phyloP scores from a whole-genome alignment of 2,888 invertebrate species.

The Pristionchus japonicus region DNA sequence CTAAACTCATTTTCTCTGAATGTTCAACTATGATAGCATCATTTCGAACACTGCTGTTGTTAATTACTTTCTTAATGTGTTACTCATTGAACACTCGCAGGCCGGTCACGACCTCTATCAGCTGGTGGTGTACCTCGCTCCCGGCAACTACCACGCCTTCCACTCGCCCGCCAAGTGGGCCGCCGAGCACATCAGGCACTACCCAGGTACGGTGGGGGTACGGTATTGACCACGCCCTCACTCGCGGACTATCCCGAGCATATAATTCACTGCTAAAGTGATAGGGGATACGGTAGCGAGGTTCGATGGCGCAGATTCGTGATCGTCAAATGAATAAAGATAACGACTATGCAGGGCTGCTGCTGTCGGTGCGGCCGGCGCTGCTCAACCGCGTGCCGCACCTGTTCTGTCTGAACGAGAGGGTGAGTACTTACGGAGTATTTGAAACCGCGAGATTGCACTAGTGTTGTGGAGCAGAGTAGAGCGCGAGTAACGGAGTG shows the following conservation, averaged over 20 bases:
- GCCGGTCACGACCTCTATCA: conserved; percentile 83
- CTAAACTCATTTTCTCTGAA: no score
- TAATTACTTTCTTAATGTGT: no score
- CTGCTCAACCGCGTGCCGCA: conserved; percentile 90
- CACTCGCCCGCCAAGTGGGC: conserved; percentile 93
- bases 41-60: no score
- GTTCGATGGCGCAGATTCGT: neutral
- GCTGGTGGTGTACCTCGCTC: conserved; percentile 95
- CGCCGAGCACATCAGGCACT: conserved; percentile 89
- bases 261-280: no score
- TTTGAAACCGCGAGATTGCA: no score
- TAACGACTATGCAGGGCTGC: conserved; percentile 78
- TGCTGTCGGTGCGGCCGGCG: conserved; percentile 92
- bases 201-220: conserved; percentile 83
- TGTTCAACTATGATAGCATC: no score
- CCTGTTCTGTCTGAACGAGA: conserved; percentile 92
- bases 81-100: conserved; percentile 8
- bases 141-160: conserved; percentile 97
- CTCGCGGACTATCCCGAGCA: no score
- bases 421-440: no score
- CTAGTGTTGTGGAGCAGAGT: no score
- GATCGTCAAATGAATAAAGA: neutral
- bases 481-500: no score
- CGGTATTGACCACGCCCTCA: no score
- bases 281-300: neutral